Evolutionary conservation across 2,113 vertebrate species (phyloP), one percentile per base, ranked within the genome.

Genomic region (Poeciliopsis turrubarensis): DNA sequence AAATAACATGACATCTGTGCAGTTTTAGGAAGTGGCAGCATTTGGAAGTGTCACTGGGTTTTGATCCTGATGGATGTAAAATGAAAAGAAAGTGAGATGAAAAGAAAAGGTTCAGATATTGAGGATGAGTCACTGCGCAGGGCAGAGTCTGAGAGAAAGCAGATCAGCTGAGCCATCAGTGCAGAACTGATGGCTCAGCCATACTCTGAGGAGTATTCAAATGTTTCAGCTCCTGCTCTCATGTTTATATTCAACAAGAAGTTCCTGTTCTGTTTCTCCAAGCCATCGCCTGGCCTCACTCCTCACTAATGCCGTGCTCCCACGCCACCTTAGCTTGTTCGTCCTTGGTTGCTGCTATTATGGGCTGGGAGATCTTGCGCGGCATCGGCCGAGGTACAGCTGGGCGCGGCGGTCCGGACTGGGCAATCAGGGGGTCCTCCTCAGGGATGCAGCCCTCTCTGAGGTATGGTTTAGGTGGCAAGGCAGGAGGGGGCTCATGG

Each of bases 281-380:
- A 19, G 1, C 22, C 39, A 41, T 0, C 71, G 60, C 0, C 2
- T 1, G 30, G 14, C 93, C 93, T 15, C 65, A 97, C 88, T 97
- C 96, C 88, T 97, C 95, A 0, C 94, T 86, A 82, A 97, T 89
- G 86, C 97, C 93, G 0, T 96, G 97, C 90, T 98, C 96, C 97
- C 98, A 99, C 0, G 95, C 95, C 86, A 98, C 96, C 76, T 96
- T 96, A 27, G 97, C 96, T 62, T 97, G 97, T 78, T 97, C 96
- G 0, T 98, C 97, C 92, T 97, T 97, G 73, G 84, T 75, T 0
- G 79, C 92, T 11, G 88, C 94, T 29, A 96, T 94, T 4, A 95
- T 91, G 3, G 97, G 95, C 34, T 97, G 95, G 11, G 96, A 95
- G 87, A 95, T 95, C 92, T 96, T 97, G 64, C 95, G 96, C 0